phyloP scores from a whole-genome alignment of 2,113 vertebrate species.

The Cranoglanis bouderius region DNA sequence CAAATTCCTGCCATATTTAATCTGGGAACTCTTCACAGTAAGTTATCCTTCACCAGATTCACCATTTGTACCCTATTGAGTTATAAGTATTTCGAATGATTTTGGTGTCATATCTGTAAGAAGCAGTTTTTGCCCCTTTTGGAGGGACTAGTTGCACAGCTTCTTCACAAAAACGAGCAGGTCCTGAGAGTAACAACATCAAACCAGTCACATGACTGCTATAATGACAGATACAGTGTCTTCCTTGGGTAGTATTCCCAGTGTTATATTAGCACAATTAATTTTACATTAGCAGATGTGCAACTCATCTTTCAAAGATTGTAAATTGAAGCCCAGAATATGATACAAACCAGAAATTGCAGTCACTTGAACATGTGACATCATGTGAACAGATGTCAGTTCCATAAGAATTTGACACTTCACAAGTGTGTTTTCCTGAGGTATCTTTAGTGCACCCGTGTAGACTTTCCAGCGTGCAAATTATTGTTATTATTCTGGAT shows the following conservation, averaged over 20 bases:
- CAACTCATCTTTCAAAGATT: background rate
- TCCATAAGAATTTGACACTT: constrained; percentile 80
- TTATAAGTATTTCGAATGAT: constrained; percentile 72
- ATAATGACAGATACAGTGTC: background rate
- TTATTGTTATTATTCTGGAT: background rate
- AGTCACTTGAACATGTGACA: constrained; percentile 79
- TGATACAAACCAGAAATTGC: constrained; percentile 75
- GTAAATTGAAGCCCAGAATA: background rate
- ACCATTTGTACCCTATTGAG: background rate
- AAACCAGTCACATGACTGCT: constrained; percentile 26
- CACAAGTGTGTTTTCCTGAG: constrained; percentile 80
- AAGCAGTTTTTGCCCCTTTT: constrained; percentile 51
- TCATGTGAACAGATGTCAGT: constrained; percentile 76
- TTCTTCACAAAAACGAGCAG: constrained; percentile 47
- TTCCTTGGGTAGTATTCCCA: background rate
- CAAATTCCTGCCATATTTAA: background rate
- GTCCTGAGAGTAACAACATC: constrained; percentile 22
- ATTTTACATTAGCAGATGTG: background rate
- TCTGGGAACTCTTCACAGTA: background rate
- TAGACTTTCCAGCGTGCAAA: constrained; percentile 71
- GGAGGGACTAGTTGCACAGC: constrained; percentile 56
- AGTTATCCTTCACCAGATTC: background rate
- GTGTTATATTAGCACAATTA: constrained; percentile 50
- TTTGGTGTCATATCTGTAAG: constrained; percentile 55
- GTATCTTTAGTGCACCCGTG: constrained; percentile 70